These are phyloP conservation scores for Cheilosia vulpina DNA, from an alignment of 2,888 invertebrate genomes.

Conservation along the genomic window DNA sequence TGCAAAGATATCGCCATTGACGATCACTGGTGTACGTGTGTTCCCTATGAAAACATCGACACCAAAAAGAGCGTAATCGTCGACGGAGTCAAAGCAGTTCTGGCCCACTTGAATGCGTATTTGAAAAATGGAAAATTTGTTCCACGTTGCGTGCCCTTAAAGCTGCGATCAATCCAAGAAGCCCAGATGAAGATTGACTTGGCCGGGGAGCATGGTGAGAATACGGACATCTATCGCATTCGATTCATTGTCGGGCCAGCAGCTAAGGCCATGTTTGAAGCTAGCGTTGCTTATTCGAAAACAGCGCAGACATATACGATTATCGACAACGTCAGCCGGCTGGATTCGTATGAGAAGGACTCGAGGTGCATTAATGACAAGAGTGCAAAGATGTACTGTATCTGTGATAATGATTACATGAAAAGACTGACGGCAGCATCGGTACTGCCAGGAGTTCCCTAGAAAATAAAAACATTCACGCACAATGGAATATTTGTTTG, in stretches of 20 bases:
- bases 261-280: conserved; percentile 19
- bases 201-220: neutral
- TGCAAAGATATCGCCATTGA: conserved; percentile 88
- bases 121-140: neutral
- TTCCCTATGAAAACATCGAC: conserved; percentile 83
- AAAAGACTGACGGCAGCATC: neutral
- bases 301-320: conserved; percentile 14
- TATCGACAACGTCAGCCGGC: conserved; percentile 75
- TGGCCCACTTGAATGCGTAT: conserved; percentile 27
- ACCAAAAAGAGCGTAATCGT: conserved; percentile 6
- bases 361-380: conserved; percentile 77
- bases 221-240: conserved; percentile 28
- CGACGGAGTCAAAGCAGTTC: neutral
- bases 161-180: conserved; percentile 4
- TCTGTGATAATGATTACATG: conserved; percentile 64
- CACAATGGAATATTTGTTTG: neutral
- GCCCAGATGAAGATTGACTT: conserved; percentile 13
- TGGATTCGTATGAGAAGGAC: conserved; percentile 76
- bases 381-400: conserved; percentile 80
- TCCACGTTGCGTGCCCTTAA: conserved; percentile 23
- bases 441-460: neutral
- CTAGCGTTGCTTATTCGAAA: conserved; percentile 18
- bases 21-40: conserved; percentile 91
- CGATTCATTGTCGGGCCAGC: conserved; percentile 7
- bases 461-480: neutral